phyloP scores from a whole-genome alignment of 2,113 vertebrate species.

The Alligator sinensis region DNA sequence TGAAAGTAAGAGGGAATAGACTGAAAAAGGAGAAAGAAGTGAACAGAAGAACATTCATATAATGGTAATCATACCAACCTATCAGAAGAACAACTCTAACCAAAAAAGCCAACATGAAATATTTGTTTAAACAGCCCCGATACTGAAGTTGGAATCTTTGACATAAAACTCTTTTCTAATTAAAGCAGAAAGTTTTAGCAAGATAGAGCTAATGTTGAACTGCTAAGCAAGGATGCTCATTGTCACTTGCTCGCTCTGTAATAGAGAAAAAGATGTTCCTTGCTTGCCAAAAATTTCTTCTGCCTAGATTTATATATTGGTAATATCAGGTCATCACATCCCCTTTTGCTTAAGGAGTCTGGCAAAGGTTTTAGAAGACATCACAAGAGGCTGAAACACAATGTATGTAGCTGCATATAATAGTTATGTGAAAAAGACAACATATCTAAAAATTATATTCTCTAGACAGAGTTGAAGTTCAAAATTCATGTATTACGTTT shows the following conservation, averaged over 20 bases:
- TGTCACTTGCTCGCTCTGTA: not conserved
- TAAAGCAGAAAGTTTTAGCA: accelerated
- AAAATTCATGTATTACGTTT: not conserved
- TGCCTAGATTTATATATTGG: no score
- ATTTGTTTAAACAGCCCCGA: no score
- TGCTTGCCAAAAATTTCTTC: accelerated
- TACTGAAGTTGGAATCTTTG: not conserved
- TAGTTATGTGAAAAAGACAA: no score
- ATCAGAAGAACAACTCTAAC: not conserved
- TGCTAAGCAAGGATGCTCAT: not conserved
- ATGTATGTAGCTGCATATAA: not conserved
- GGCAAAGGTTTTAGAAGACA: not conserved
- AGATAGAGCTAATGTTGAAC: not conserved
- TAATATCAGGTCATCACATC: not conserved
- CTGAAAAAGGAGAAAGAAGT: not conserved
- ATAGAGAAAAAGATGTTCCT: not conserved
- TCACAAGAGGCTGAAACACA: not conserved
- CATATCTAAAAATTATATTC: no score
- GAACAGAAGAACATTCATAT: accelerated
- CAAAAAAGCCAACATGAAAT: not conserved
- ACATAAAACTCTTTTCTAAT: not conserved
- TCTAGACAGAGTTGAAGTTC: not conserved
- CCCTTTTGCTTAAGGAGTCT: not conserved
- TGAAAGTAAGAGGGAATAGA: not conserved
- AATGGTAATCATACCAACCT: not conserved